phyloP scores from a whole-genome alignment of 2,888 invertebrate genomes.

The Spodoptera littoralis region DNA sequence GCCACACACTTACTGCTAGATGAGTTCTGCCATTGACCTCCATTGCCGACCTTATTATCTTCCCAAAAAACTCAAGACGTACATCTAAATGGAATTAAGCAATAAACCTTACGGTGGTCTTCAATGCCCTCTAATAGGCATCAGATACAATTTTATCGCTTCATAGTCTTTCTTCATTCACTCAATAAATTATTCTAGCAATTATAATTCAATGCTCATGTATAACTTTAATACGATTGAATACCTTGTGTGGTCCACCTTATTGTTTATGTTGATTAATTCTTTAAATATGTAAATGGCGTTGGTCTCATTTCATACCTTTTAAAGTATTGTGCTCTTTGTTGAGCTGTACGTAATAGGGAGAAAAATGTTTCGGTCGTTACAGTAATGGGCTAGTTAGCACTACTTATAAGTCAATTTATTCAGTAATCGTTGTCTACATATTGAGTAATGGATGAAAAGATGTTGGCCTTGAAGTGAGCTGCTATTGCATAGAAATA shows the following conservation, averaged over 20 bases:
- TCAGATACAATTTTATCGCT: background rate
- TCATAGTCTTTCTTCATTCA: background rate
- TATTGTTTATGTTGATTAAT: slow-evolving; percentile 61
- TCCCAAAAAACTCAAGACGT: background rate
- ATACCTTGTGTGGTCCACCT: slow-evolving; percentile 43
- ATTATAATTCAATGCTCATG: slow-evolving; percentile 10
- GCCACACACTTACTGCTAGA: slow-evolving; percentile 26
- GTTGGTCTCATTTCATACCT: slow-evolving; percentile 55
- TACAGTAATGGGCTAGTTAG: slow-evolving; percentile 36
- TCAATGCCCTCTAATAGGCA: no score
- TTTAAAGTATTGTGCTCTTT: slow-evolving; percentile 51
- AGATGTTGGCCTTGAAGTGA: slow-evolving; percentile 23
- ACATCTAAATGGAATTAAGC: no score
- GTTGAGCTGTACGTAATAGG: slow-evolving; percentile 48
- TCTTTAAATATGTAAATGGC: slow-evolving; percentile 55
- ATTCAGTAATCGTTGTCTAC: slow-evolving; percentile 22
- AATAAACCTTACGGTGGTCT: no score
- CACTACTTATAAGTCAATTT: slow-evolving; percentile 30
- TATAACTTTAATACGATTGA: slow-evolving; percentile 10
- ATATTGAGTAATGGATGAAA: slow-evolving; percentile 33
- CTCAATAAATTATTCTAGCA: background rate
- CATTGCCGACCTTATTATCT: background rate
- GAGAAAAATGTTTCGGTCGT: slow-evolving; percentile 42
- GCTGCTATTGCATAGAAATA: slow-evolving; percentile 26
- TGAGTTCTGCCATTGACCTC: background rate